These are phyloP conservation scores for Pterophyllum scalare DNA, from an alignment of 2,113 vertebrate species.

Conservation along the genomic window DNA sequence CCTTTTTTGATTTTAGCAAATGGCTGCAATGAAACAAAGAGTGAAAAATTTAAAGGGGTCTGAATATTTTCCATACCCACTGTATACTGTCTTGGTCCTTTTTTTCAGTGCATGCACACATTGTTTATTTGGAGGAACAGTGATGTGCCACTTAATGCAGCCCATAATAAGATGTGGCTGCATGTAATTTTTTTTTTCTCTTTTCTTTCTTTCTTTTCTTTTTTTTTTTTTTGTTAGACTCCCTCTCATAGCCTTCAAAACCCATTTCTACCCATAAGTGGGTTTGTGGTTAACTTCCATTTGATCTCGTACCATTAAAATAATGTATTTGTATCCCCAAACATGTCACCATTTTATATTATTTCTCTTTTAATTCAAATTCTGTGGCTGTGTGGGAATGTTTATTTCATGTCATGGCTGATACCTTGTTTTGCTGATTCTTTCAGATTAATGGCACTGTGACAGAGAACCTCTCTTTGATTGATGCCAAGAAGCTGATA, in stretches of 20 bases:
- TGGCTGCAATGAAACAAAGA: no score
- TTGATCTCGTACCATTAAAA: conserved; percentile 9
- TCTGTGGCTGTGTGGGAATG: neutral
- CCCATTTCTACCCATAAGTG: neutral
- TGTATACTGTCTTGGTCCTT: neutral
- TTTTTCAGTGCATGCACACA: neutral
- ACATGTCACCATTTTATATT: neutral
- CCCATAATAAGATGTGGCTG: no score
- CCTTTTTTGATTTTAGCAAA: no score
- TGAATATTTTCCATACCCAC: no score
- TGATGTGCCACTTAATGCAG: no score
- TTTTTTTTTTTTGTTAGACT: no score
- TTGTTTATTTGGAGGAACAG: neutral
- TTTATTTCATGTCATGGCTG: neutral
- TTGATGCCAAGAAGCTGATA: conserved; percentile 98
- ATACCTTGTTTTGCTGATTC: conserved; percentile 9
- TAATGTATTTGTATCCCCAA: neutral
- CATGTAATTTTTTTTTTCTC: no score
- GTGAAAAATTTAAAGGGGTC: no score
- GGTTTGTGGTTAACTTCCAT: neutral
- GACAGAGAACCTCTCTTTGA: conserved; percentile 98
- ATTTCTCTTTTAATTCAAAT: conserved; percentile 6
- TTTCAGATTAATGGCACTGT: conserved; percentile 98
- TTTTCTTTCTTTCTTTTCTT: no score
- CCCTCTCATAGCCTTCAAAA: no score